Percentiles rank a stretch among this genome's conserved stretches.
Evolutionary conservation across 2,797 vertebrate species (phyloP).

Genomic region (Hydrocynus forskahlii): DNA sequence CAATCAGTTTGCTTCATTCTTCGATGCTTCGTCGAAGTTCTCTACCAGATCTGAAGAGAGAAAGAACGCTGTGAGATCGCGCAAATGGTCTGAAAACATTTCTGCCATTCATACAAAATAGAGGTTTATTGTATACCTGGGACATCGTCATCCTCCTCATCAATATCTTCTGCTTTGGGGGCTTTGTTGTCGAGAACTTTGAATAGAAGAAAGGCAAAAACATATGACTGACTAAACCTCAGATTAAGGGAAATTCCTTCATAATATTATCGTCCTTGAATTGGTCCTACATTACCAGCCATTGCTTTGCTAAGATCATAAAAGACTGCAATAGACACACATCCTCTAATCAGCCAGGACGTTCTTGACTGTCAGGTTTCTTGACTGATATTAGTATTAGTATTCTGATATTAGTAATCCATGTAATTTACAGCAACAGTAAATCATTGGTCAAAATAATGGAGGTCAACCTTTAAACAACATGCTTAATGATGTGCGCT

Average conservation of each 20-base stretch:
- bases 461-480: not conserved
- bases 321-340: too few species aligned
- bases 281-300: too few species aligned
- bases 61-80: not conserved
- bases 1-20: slow-evolving; percentile 93
- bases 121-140: slow-evolving; percentile 79
- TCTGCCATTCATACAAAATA: not conserved
- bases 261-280: not conserved
- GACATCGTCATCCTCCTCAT: slow-evolving; percentile 96
- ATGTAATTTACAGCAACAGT: not conserved
- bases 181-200: slow-evolving; percentile 94
- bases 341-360: too few species aligned
- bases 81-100: not conserved
- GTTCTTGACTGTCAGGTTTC: too few species aligned
- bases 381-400: too few species aligned
- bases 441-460: not conserved
- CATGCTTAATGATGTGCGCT: not conserved
- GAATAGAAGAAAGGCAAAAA: slow-evolving; percentile 55
- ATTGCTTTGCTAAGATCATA: too few species aligned
- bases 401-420: too few species aligned
- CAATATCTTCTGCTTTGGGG: slow-evolving; percentile 93
- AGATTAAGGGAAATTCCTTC: not conserved
- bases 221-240: not conserved
- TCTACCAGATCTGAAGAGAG: slow-evolving; percentile 91
- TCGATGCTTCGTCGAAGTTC: slow-evolving; percentile 96